phyloP scores from a whole-genome alignment of 2,797 vertebrate species.

The Bufotes viridis region DNA sequence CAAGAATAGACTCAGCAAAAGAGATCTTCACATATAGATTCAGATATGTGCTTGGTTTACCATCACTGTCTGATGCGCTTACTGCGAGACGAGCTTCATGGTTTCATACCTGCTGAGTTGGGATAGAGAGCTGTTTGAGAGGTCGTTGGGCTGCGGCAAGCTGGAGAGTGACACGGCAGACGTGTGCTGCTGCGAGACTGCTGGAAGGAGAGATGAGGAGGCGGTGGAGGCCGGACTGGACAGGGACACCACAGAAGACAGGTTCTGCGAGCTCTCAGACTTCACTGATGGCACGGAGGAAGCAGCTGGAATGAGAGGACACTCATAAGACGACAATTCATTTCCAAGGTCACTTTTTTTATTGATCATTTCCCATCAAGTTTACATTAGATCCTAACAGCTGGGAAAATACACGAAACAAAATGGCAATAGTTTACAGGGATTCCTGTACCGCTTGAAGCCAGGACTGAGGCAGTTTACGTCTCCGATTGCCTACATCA shows the following conservation, averaged over 20 bases:
- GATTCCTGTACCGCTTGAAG: too few relatives aligned
- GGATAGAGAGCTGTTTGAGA: conserved; percentile 81
- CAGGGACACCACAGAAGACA: conserved; percentile 74
- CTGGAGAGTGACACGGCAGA: conserved; percentile 76
- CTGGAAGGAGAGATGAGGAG: conserved; percentile 79
- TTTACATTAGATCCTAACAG: too few relatives aligned
- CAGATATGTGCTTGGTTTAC: conserved; percentile 64
- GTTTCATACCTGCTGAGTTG: conserved; percentile 85
- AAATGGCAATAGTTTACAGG: too few relatives aligned
- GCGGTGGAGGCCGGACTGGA: conserved; percentile 78
- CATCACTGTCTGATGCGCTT: conserved; percentile 63
- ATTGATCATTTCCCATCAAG: background rate
- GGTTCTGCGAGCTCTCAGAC: conserved; percentile 80
- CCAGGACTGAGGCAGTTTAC: too few relatives aligned
- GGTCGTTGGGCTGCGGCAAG: conserved; percentile 80
- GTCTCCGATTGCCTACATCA: too few relatives aligned
- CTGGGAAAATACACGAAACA: too few relatives aligned
- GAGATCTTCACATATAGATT: conserved; percentile 32
- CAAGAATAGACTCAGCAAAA: conserved; percentile 61
- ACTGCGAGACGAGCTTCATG: background rate
- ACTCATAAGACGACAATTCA: background rate
- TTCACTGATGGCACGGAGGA: conserved; percentile 84
- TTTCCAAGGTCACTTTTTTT: too few relatives aligned
- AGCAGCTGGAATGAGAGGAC: conserved; percentile 73
- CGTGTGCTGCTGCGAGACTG: conserved; percentile 81